These are phyloP conservation scores for Stenodera caucasica DNA, from an alignment of 2,888 invertebrate genomes.

Conservation along the genomic window DNA sequence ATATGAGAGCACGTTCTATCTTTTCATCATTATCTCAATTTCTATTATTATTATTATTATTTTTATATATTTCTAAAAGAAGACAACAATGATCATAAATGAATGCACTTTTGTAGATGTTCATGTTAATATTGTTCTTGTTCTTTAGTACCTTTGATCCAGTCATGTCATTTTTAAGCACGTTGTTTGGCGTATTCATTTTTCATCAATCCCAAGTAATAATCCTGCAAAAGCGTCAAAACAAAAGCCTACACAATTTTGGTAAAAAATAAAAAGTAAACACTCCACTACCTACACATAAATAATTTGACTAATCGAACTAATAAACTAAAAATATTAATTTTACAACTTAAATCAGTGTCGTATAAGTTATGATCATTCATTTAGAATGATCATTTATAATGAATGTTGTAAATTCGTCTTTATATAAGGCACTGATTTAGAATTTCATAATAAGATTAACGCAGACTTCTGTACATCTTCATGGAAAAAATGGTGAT, in stretches of 20 bases:
- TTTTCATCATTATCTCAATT: slow-evolving; percentile 13
- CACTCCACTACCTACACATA: background rate
- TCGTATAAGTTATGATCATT: background rate
- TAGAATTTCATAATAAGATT: background rate
- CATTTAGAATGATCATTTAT: no score
- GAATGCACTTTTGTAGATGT: background rate
- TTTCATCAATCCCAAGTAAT: background rate
- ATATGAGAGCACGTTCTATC: slow-evolving; percentile 18
- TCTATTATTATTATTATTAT: background rate
- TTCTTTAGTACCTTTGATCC: background rate
- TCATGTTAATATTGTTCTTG: background rate
- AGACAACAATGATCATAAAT: background rate
- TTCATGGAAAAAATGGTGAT: slow-evolving; percentile 16
- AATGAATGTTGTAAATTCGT: background rate
- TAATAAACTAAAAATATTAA: slow-evolving; percentile 3
- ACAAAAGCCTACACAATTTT: no score
- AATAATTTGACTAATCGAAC: background rate
- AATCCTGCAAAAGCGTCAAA: background rate
- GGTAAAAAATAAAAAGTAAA: no score
- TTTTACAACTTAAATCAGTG: background rate
- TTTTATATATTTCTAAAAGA: background rate
- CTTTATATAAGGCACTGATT: background rate
- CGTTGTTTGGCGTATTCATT: background rate
- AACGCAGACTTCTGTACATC: background rate
- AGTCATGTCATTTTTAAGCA: background rate